Evolutionary conservation across 2,113 vertebrate species (phyloP).

Genomic region (Polyodon spathula): DNA sequence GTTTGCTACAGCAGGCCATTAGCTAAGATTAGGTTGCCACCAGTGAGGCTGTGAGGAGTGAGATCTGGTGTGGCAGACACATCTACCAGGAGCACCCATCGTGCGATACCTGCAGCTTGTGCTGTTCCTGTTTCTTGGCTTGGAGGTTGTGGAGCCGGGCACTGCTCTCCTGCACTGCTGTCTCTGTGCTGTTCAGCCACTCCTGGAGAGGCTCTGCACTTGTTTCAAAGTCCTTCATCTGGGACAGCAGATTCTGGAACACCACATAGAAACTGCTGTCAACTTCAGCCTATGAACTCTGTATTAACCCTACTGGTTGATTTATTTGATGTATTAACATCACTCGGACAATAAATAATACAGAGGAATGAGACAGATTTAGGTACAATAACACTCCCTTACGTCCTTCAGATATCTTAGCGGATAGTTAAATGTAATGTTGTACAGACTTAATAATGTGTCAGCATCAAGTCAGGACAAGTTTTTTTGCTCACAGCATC

Average conservation of each 20-base stretch:
- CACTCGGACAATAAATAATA: too few relatives aligned
- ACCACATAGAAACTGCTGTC: neutral
- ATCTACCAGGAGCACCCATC: neutral
- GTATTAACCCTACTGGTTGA: too few relatives aligned
- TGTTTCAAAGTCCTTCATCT: slow-evolving; percentile 90
- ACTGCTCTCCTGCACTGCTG: slow-evolving; percentile 72
- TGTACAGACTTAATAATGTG: too few relatives aligned
- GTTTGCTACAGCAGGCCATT: too few relatives aligned
- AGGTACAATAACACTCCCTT: too few relatives aligned
- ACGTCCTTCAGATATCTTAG: too few relatives aligned
- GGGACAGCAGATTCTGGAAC: slow-evolving; percentile 73
- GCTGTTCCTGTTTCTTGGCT: slow-evolving; percentile 81
- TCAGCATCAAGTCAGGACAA: too few relatives aligned
- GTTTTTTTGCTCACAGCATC: too few relatives aligned
- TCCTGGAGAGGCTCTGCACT: slow-evolving; percentile 79
- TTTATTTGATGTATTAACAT: neutral
- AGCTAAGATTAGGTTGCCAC: too few relatives aligned
- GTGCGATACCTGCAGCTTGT: slow-evolving; percentile 78
- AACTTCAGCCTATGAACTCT: too few relatives aligned
- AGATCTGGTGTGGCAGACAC: neutral
- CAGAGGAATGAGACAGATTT: too few relatives aligned
- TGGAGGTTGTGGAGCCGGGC: slow-evolving; percentile 78
- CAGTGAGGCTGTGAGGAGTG: neutral
- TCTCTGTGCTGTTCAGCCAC: slow-evolving; percentile 79
- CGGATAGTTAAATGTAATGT: too few relatives aligned